Conservation (phyloP, 2,113 vertebrate genomes). For the Anolis carolinensis region DNA sequence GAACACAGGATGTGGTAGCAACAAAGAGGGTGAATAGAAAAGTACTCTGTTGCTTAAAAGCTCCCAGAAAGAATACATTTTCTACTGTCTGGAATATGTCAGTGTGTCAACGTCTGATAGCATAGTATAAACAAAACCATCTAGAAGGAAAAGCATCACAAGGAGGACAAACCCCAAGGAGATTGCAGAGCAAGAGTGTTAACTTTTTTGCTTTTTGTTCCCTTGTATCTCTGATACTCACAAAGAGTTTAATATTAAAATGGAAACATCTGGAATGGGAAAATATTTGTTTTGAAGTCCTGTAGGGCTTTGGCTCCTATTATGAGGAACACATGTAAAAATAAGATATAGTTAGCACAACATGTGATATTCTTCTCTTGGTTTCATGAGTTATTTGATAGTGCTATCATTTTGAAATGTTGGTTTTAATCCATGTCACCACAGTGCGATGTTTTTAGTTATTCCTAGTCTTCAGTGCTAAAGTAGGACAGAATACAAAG, state of each 20-base stretch:
- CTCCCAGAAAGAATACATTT: slow-evolving; percentile 18
- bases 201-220: slow-evolving; percentile 41
- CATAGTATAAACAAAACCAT: background rate
- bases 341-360: slow-evolving; percentile 29
- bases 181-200: slow-evolving; percentile 27
- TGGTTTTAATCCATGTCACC: background rate
- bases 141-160: background rate
- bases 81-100: background rate
- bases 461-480: slow-evolving; percentile 39
- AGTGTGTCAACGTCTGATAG: background rate
- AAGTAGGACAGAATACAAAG: slow-evolving; percentile 27
- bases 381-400: slow-evolving; percentile 37
- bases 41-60: background rate
- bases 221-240: slow-evolving; percentile 31
- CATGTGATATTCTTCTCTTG: background rate
- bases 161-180: slow-evolving; percentile 7
- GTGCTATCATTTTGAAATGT: slow-evolving; percentile 6
- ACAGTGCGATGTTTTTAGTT: background rate
- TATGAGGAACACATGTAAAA: slow-evolving; percentile 41
- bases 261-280: slow-evolving; percentile 62
- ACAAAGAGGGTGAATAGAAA: slow-evolving; percentile 32
- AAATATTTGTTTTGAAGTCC: slow-evolving; percentile 52
- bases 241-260: slow-evolving; percentile 37
- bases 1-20: slow-evolving; percentile 19
- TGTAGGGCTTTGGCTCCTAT: slow-evolving; percentile 37